Conservation (phyloP, 2,888 invertebrate species). For the Callinectes sapidus region DNA sequence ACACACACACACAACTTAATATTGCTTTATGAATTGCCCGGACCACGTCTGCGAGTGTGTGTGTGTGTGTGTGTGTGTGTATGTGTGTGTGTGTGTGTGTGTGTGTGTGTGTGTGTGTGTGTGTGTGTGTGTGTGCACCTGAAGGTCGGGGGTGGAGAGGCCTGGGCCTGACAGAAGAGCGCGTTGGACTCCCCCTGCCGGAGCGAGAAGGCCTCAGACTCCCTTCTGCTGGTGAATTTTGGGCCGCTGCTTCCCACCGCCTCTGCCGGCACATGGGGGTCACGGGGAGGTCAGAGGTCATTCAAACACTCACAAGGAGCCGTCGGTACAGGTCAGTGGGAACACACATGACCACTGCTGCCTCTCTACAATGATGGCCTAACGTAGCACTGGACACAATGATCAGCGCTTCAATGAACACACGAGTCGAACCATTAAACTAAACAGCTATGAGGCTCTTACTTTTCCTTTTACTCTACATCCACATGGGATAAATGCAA, state of each 20-base stretch:
- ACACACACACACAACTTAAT: slow-evolving; percentile 6
- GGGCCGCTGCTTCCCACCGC: slow-evolving; percentile 61
- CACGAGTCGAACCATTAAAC: not conserved
- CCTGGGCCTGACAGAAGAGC: slow-evolving; percentile 69
- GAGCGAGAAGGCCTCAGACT: slow-evolving; percentile 46
- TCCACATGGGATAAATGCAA: not conserved
- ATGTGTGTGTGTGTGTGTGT: slow-evolving; percentile 40
- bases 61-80: slow-evolving; percentile 13
- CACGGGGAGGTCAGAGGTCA: slow-evolving; percentile 64
- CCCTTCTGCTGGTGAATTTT: slow-evolving; percentile 55
- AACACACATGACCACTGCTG: not conserved
- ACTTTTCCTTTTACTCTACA: not conserved
- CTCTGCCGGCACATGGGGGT: slow-evolving; percentile 47
- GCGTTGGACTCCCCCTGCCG: slow-evolving; percentile 46
- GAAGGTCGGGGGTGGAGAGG: slow-evolving; percentile 65
- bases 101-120: slow-evolving; percentile 32
- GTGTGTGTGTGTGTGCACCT: slow-evolving; percentile 39
- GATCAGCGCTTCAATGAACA: not conserved
- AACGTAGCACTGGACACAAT: not conserved
- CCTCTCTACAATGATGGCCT: not conserved
- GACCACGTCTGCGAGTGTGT: too few relatives aligned
- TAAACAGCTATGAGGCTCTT: not conserved
- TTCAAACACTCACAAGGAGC: slow-evolving; percentile 51
- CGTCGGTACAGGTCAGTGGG: not conserved
- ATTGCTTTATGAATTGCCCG: too few relatives aligned